Conservation (phyloP, 1,140 invertebrate genomes). For the Bicyclus anynana region DNA sequence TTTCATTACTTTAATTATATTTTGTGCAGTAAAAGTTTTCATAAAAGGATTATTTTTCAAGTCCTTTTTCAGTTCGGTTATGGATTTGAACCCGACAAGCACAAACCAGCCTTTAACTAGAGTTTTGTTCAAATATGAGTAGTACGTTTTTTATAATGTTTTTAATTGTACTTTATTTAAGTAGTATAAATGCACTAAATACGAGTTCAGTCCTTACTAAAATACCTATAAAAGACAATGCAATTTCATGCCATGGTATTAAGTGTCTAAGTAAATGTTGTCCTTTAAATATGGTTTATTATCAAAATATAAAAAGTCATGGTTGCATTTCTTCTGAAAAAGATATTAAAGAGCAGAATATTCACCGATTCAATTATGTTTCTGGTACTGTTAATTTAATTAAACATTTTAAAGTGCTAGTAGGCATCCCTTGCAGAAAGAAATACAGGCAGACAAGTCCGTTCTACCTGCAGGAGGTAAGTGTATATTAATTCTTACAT, state of each 20-base stretch:
- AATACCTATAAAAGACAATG: background rate
- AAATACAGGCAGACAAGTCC: slow-evolving; percentile 28
- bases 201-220: background rate
- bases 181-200: background rate
- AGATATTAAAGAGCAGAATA: slow-evolving; percentile 15
- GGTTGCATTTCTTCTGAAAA: slow-evolving; percentile 1
- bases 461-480: slow-evolving; percentile 32
- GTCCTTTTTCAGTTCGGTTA: background rate
- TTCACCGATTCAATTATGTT: slow-evolving; percentile 11
- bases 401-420: slow-evolving; percentile 20
- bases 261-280: slow-evolving; percentile 44
- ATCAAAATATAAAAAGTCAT: background rate
- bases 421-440: slow-evolving; percentile 23
- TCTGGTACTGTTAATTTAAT: slow-evolving; percentile 10
- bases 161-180: background rate
- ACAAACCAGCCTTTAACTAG: background rate
- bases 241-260: background rate
- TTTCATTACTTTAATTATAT: background rate
- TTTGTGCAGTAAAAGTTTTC: background rate
- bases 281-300: slow-evolving; percentile 23
- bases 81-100: background rate
- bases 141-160: background rate
- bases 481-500: slow-evolving; percentile 5
- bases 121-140: background rate
- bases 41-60: background rate